Conservation (phyloP, 1,140 invertebrate species). For the Neuroterus valhalla region DNA sequence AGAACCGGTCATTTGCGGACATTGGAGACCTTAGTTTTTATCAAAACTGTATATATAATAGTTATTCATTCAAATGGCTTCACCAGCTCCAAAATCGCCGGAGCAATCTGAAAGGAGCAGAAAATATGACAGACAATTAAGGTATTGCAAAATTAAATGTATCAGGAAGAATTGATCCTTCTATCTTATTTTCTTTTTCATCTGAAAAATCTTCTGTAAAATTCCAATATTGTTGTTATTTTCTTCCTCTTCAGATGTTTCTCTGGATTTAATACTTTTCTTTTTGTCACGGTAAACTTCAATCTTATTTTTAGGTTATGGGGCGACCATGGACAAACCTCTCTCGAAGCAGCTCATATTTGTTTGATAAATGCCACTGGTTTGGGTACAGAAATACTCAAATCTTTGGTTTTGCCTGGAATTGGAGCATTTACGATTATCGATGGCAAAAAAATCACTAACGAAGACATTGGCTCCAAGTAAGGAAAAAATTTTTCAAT, state of each 20-base stretch:
- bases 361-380: constrained; percentile 97
- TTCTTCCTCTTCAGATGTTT: not conserved
- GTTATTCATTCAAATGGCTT: constrained; percentile 77
- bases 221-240: constrained; percentile 5
- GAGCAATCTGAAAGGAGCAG: constrained; percentile 86
- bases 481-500: constrained; percentile 71
- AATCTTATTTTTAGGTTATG: constrained; percentile 83
- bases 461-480: constrained; percentile 96
- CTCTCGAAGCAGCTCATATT: constrained; percentile 90
- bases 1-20: not conserved
- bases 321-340: constrained; percentile 97
- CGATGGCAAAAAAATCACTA: constrained; percentile 89
- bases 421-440: constrained; percentile 97
- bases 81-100: constrained; percentile 86
- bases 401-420: constrained; percentile 95
- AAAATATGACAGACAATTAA: constrained; percentile 92
- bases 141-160: constrained; percentile 71
- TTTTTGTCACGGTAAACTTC: constrained; percentile 21
- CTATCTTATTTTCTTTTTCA: constrained; percentile 35
- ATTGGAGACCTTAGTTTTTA: not conserved
- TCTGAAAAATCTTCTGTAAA: not conserved
- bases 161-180: constrained; percentile 33
- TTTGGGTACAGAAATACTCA: constrained; percentile 95
- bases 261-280: not conserved
- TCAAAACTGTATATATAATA: not conserved